Base-by-base conservation (phyloP, 2,797 vertebrate genomes). In the Gobio occitaniae region DNA sequence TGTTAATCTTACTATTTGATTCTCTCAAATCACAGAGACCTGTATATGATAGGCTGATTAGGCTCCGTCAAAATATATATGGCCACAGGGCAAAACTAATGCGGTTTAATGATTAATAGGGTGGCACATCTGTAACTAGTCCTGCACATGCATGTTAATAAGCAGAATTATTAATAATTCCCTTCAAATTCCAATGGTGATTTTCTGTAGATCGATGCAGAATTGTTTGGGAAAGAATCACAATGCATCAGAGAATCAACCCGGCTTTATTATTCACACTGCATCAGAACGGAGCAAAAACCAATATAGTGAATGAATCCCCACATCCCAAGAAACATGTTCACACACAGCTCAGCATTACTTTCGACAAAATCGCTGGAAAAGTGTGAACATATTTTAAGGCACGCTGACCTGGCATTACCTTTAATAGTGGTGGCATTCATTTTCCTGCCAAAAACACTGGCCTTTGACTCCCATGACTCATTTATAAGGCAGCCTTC, bases 361-460 rank as follows among this genome's bases (percentile, higher is more conserved):
- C 3, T 75, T 75, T 17, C 21, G 13, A 75, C 19, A 83, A 63
- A 32, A 50, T 3, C 6, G 1, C 48, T 69, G n/a, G 48, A 17
- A 36, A 77, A 16, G 12, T 32, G 12, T 65, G 16, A 77, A 78
- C 82, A 47, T 47, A 69, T 50, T 84, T 78, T n/a, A 61, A 36
- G 36, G 41, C 17, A 38, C 5, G 17, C 54, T 78, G 75, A 84
- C 65, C 83, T 21, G 2, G 38, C 52, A 71, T 71, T 78, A 50
- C 52, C 17, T 59, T 50, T 50, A 71, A 78, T 71, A 38, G 17
- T 25, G 25, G 17, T 17, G 6, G 63, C 65, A 48, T 78, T 78
- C 19, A 0, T 78, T 78, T 71, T 78, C 38, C 65, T 71, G 74
- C 74, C 82, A 84, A 63, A 77, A 84, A 77, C 74, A 56, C 15